Evolutionary conservation across 2,888 invertebrate species (phyloP), one percentile per base, ranked within the genome.

Genomic region (Fragum fragum): DNA sequence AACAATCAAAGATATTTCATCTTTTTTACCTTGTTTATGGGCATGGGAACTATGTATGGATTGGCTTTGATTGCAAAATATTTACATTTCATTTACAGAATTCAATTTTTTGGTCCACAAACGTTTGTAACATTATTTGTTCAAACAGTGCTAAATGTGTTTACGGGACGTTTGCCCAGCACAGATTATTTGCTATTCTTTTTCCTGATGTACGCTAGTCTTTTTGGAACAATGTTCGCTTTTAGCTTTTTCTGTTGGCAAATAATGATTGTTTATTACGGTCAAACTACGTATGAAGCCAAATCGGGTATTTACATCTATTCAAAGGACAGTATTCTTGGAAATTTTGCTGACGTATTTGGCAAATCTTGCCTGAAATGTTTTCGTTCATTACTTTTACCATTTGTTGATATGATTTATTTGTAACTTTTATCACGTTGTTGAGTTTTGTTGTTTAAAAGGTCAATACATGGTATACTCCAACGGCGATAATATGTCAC

Each of bases 191-290:
- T 81, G 9, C 28, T 69, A 21, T 26, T 72, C 23, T 82, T 85
- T 70, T 61, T 81, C n/a, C 32, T 76, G 5, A 32, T 85, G 69
- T 82, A 85, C 39, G 69, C 77, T 16, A 82, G 85, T 71, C 75
- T 85, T 14, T 73, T 75, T 53, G 85, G 77, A 16, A 79, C 79
- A n/a, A 42, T 79, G 66, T 53, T 79, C 11, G 52, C 85, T 9
- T 82, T 85, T 59, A 73, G 79, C 6, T 78, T 85, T 32, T 79
- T 85, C n/a, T 74, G 69, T 57, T 85, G 81, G 85, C 81, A 85
- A 29, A 71, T 85, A 6, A 14, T 69, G 26, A 75, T 85, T 57
- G 75, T 78, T 0, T 36, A 61, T 6, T 26, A 73, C 1, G 81
- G 85, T 3, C 85, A 85, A 59, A 85, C 85, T 7, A 82, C 75